Percentiles rank a stretch among this genome's conserved stretches.
phyloP scores from a whole-genome alignment of 2,888 invertebrate genomes.

The Craniophora ligustri region DNA sequence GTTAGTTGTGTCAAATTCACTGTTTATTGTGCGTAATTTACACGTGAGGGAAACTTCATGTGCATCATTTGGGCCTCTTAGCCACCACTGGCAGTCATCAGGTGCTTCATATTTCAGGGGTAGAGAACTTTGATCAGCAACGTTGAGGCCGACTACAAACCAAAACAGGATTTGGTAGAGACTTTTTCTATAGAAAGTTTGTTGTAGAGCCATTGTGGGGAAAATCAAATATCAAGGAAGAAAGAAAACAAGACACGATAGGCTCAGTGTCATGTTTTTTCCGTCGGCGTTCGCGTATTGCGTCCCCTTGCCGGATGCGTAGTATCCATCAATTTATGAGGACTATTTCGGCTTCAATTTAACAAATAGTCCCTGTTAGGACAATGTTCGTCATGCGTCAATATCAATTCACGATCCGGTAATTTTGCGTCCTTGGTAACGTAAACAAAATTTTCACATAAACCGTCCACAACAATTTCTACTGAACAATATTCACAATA shows the following conservation, averaged over 20 bases:
- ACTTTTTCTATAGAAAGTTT: constrained; percentile 72
- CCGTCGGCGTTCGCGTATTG: constrained; percentile 83
- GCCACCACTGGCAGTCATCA: constrained; percentile 95
- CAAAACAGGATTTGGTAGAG: constrained; percentile 80
- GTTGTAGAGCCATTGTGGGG: constrained; percentile 80
- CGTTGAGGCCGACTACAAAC: constrained; percentile 80
- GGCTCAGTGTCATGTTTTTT: constrained; percentile 88
- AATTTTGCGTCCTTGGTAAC: constrained; percentile 54
- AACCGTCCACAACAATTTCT: constrained; percentile 68
- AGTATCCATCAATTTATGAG: constrained; percentile 87
- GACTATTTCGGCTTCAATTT: constrained; percentile 75
- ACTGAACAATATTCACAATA: constrained; percentile 40
- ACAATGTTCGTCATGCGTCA: constrained; percentile 69
- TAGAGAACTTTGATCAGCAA: constrained; percentile 84
- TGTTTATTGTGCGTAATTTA: constrained; percentile 94
- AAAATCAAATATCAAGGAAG: constrained; percentile 86
- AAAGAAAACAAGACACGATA: constrained; percentile 83
- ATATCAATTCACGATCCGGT: constrained; percentile 63
- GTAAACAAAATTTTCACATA: constrained; percentile 66
- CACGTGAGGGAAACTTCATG: constrained; percentile 94
- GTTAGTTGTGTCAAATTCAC: constrained; percentile 96
- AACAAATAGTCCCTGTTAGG: constrained; percentile 74
- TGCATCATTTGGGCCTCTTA: constrained; percentile 89
- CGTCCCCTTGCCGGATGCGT: constrained; percentile 84
- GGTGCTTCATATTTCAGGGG: constrained; percentile 93